A percentile compares a stretch with the other conserved stretches of the same genome.
These are phyloP conservation scores for Oithona nana DNA, from an alignment of 2,888 invertebrate genomes.

Conservation along the genomic window DNA sequence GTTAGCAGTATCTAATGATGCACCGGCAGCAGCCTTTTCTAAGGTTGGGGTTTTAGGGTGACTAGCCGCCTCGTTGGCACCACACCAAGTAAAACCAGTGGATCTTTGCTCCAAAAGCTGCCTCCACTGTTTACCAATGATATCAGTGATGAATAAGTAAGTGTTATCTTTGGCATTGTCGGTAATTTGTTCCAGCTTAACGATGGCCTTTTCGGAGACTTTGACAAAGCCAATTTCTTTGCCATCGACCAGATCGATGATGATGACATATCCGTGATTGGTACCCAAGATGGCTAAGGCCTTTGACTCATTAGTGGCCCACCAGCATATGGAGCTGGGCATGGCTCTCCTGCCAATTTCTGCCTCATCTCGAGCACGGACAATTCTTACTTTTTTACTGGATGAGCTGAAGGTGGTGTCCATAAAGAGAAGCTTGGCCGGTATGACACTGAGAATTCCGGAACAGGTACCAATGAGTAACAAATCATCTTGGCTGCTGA, in stretches of 20 bases:
- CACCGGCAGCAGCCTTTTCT: not conserved
- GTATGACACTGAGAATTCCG: not conserved
- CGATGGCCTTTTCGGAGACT: not conserved
- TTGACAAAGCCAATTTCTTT: constrained; percentile 3
- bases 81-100: constrained; percentile 7
- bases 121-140: constrained; percentile 1
- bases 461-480: not conserved
- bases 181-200: not conserved
- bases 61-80: not conserved
- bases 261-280: constrained; percentile 1
- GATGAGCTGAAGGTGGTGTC: too few relatives aligned
- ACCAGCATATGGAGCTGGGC: not conserved
- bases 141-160: constrained; percentile 6
- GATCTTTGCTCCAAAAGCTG: constrained; percentile 2
- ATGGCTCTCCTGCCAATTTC: not conserved
- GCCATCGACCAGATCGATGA: constrained; percentile 3
- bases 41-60: not conserved
- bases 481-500: not conserved
- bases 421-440: not conserved
- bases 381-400: not conserved
- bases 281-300: constrained; percentile 10
- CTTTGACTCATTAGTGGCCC: not conserved
- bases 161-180: not conserved
- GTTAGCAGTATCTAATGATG: not conserved
- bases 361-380: not conserved